phyloP scores from a whole-genome alignment of 37 sponge, comb jelly and placozoan species.

The Halisarca cf. caerulea region DNA sequence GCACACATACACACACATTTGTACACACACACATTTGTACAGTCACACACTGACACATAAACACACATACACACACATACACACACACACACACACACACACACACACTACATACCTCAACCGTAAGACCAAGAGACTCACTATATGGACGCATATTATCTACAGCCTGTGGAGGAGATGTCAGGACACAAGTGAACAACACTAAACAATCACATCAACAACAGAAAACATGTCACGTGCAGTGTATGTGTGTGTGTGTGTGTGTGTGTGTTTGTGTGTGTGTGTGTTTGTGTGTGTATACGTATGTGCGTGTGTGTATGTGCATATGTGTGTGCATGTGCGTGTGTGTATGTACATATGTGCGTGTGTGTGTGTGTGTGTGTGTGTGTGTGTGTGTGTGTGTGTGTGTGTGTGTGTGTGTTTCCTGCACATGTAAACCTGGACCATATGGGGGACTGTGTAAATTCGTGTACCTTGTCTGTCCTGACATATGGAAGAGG shows the following conservation, averaged over 20 bases:
- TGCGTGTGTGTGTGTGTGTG: no score
- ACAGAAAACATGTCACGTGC: background rate
- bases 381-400: no score
- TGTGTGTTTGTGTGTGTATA: no score
- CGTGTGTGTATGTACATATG: no score
- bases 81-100: slow-evolving; percentile 26
- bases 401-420: no score
- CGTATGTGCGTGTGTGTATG: no score
- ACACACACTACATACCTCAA: slow-evolving; percentile 29
- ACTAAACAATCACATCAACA: slow-evolving; percentile 46
- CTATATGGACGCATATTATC: slow-evolving; percentile 12
- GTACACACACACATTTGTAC: background rate
- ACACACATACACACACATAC: background rate
- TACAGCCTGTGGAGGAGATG: slow-evolving; percentile 28
- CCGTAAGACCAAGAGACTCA: slow-evolving; percentile 23
- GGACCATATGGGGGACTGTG: no score
- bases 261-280: no score
- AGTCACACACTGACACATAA: slow-evolving; percentile 2
- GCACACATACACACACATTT: no score
- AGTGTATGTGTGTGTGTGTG: no score
- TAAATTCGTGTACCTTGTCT: slow-evolving; percentile 21
- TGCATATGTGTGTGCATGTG: no score
- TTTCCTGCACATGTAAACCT: no score
- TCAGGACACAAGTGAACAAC: slow-evolving; percentile 69
- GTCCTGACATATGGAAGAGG: slow-evolving; percentile 57